Evolutionary conservation across 2,888 invertebrate species (phyloP).

Genomic region (Eumacrocentrus americanus): DNA sequence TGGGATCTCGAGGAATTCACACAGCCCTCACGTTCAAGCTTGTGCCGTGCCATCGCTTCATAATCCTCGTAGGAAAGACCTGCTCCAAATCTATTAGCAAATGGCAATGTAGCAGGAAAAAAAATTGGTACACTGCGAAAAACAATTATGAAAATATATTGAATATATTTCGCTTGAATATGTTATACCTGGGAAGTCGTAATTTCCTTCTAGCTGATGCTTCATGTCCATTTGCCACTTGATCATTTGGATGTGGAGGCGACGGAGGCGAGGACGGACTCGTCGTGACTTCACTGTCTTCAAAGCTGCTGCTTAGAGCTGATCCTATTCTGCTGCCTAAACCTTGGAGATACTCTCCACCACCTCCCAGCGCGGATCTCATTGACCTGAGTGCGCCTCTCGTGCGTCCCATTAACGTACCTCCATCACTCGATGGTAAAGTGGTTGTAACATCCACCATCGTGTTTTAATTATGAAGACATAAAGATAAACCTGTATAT

Average conservation of each 20-base stretch:
- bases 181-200: slow-evolving; percentile 47
- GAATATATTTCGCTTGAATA: too few relatives aligned
- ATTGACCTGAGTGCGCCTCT: slow-evolving; percentile 57
- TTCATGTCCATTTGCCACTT: slow-evolving; percentile 41
- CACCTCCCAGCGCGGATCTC: slow-evolving; percentile 56
- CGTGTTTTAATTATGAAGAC: slow-evolving; percentile 13
- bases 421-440: slow-evolving; percentile 44
- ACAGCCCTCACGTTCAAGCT: slow-evolving; percentile 54
- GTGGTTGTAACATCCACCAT: slow-evolving; percentile 55
- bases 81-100: slow-evolving; percentile 50
- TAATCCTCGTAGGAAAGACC: slow-evolving; percentile 60
- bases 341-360: slow-evolving; percentile 59
- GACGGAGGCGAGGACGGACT: slow-evolving; percentile 50
- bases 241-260: slow-evolving; percentile 36
- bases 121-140: too few relatives aligned
- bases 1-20: slow-evolving; percentile 45
- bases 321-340: slow-evolving; percentile 57
- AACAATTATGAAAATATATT: too few relatives aligned
- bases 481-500: neutral
- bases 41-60: slow-evolving; percentile 59
- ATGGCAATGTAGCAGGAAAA: too few relatives aligned
- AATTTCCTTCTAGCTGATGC: slow-evolving; percentile 43
- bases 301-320: slow-evolving; percentile 57
- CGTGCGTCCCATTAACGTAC: slow-evolving; percentile 56
- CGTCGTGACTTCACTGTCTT: slow-evolving; percentile 54